These are phyloP conservation scores for Kryphioiulus occultus DNA, from an alignment of 2,888 invertebrate species.

Conservation along the genomic window DNA sequence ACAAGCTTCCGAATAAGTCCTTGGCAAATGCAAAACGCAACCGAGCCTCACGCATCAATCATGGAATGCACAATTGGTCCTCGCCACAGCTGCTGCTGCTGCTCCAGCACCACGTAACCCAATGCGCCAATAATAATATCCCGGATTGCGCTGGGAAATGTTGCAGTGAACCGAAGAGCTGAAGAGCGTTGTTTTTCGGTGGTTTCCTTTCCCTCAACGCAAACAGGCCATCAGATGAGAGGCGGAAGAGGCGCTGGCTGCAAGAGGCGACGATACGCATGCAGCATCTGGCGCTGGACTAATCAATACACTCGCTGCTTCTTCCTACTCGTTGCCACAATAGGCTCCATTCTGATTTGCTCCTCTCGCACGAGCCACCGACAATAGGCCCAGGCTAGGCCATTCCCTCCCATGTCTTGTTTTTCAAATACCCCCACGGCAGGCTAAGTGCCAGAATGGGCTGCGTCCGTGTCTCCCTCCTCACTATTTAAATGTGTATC, in stretches of 20 bases:
- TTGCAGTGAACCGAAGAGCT: neutral
- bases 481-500: neutral
- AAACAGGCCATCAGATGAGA: neutral
- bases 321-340: neutral
- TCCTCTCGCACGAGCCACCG: neutral
- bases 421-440: slow-evolving; percentile 7
- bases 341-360: slow-evolving; percentile 16
- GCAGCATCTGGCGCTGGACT: slow-evolving; percentile 11
- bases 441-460: slow-evolving; percentile 16
- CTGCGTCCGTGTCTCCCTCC: neutral
- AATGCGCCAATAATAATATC: slow-evolving; percentile 14
- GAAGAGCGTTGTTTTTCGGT: neutral
- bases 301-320: neutral
- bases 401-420: slow-evolving; percentile 7
- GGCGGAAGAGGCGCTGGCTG: neutral
- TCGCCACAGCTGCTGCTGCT: neutral
- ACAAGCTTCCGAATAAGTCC: neutral
- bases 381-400: slow-evolving; percentile 8
- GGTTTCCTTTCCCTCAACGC: slow-evolving; percentile 1
- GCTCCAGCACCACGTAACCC: neutral
- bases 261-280: neutral
- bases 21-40: neutral
- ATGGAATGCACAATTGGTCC: neutral
- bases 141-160: neutral
- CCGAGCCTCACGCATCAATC: neutral